These are phyloP conservation scores for Aramus guarauna DNA, from an alignment of 2,113 vertebrate genomes.

Conservation along the genomic window DNA sequence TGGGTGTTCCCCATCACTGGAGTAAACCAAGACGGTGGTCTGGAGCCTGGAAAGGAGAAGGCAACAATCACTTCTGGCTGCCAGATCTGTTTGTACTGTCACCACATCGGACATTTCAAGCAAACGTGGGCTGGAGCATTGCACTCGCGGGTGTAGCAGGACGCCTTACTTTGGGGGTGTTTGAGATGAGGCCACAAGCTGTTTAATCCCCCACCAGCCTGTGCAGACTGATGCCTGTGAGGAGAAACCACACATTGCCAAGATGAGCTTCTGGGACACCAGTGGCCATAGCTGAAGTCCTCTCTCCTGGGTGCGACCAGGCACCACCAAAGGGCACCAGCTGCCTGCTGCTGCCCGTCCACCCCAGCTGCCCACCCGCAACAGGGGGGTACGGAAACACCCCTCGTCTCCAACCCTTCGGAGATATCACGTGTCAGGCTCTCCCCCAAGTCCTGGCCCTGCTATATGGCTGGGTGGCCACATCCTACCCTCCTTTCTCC, in stretches of 20 bases:
- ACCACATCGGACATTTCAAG: fast-evolving
- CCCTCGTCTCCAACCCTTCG: fast-evolving
- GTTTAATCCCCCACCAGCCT: neutral
- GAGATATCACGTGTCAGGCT: fast-evolving
- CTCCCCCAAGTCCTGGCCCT: neutral
- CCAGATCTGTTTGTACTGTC: fast-evolving
- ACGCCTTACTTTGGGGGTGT: fast-evolving
- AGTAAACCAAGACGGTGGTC: neutral
- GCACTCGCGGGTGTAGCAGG: neutral
- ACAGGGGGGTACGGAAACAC: neutral
- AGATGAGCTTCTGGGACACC: neutral
- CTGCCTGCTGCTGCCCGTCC: neutral
- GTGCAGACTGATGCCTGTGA: neutral
- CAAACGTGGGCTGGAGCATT: neutral
- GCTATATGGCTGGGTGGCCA: neutral
- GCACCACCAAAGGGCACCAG: neutral
- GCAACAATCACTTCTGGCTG: neutral
- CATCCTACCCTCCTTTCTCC: neutral
- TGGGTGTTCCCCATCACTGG: neutral
- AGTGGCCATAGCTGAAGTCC: neutral
- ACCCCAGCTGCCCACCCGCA: fast-evolving
- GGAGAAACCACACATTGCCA: neutral
- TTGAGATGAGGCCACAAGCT: neutral
- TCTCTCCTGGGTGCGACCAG: neutral
- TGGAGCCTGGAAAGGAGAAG: neutral